Percentiles rank a stretch among this genome's conserved stretches.
Evolutionary conservation across 2,113 vertebrate species (phyloP).

Genomic region (Platysternon megacephalum): DNA sequence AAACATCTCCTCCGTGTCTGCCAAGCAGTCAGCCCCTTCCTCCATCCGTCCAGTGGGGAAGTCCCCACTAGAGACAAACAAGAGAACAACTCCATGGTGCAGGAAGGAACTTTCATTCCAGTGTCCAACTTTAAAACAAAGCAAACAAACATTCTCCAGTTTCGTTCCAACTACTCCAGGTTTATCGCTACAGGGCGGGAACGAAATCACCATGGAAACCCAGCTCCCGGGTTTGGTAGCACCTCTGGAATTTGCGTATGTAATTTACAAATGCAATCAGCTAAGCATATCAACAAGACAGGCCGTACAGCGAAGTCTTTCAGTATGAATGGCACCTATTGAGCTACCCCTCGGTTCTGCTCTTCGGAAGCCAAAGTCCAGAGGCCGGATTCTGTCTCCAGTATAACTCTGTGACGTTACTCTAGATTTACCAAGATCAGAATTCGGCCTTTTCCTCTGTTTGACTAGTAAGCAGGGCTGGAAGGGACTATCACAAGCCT

Average conservation of each 20-base stretch:
- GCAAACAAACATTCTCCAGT: not conserved
- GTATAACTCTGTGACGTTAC: not conserved
- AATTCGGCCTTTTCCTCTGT: not conserved
- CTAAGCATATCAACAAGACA: not conserved
- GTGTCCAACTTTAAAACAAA: not conserved
- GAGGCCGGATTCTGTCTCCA: not conserved
- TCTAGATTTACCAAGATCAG: not conserved
- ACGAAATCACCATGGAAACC: constrained; percentile 45
- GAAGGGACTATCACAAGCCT: not conserved
- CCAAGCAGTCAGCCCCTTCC: not conserved
- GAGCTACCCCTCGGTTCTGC: not conserved
- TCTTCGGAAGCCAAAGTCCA: not conserved
- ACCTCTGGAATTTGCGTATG: not conserved
- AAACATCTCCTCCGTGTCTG: not conserved
- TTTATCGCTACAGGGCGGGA: not conserved
- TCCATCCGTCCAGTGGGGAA: not conserved
- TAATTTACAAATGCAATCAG: not conserved
- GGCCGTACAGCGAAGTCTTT: not conserved
- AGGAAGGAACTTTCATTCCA: not conserved
- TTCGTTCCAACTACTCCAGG: not conserved
- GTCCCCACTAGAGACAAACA: not conserved
- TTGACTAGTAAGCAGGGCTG: not conserved
- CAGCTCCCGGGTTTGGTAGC: not conserved
- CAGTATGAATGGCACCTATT: not conserved
- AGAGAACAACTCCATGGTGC: not conserved